Conservation (phyloP, 2,113 vertebrate species). For the Paracanthobrama guichenoti region DNA sequence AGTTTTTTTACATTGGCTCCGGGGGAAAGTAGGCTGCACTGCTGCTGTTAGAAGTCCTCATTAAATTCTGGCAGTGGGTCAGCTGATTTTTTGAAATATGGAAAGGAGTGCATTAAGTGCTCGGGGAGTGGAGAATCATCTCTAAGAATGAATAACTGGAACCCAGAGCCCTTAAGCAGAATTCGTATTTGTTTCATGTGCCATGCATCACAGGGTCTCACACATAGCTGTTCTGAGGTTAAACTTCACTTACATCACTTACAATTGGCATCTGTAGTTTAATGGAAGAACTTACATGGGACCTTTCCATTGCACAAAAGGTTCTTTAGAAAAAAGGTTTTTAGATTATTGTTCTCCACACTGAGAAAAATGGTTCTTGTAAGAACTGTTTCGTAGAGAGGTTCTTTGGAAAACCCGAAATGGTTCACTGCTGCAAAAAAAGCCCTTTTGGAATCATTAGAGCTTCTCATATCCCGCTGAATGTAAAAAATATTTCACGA, state of each 20-base stretch:
- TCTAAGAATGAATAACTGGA: not conserved
- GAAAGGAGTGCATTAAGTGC: not conserved
- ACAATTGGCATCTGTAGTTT: too few species aligned
- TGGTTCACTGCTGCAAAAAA: too few species aligned
- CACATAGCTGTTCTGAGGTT: slow-evolving; percentile 9
- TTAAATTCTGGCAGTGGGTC: not conserved
- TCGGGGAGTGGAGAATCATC: not conserved
- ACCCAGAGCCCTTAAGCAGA: not conserved
- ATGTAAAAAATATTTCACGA: not conserved
- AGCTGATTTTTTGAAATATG: slow-evolving; percentile 1
- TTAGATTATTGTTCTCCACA: too few species aligned
- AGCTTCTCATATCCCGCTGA: not conserved
- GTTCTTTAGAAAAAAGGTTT: too few species aligned
- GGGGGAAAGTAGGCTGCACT: not conserved
- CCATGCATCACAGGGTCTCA: slow-evolving; percentile 18
- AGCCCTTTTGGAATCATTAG: not conserved
- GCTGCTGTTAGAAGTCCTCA: not conserved
- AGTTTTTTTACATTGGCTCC: not conserved
- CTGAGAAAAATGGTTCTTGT: too few species aligned
- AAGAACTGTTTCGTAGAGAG: too few species aligned
- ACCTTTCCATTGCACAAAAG: too few species aligned
- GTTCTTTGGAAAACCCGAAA: too few species aligned
- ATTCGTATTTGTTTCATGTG: not conserved
- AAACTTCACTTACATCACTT: not conserved
- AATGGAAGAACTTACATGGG: too few species aligned